Evolutionary conservation across 92 coral and sea anemone genomes (phyloP).

Genomic region (Meandrina meandrites): DNA sequence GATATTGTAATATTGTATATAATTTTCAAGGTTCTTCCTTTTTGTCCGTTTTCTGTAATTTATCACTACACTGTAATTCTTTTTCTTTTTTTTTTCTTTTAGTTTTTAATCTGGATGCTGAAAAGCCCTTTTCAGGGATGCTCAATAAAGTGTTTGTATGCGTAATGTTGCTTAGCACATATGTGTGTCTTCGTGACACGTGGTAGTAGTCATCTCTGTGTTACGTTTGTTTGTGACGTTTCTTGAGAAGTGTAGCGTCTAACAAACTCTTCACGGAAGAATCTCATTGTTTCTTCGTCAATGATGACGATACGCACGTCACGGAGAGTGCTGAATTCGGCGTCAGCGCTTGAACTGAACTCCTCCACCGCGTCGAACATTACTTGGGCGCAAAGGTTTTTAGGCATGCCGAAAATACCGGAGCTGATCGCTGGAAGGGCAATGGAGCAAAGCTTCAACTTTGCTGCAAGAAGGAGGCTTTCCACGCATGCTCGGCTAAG

Average conservation of each 20-base stretch:
- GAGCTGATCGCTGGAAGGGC: slow-evolving; percentile 80
- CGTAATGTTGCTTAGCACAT: too few species aligned
- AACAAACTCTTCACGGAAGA: slow-evolving; percentile 63
- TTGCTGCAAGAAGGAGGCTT: slow-evolving; percentile 35
- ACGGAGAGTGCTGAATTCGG: slow-evolving; percentile 22
- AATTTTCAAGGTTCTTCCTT: too few species aligned
- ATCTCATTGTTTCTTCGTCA: slow-evolving; percentile 62
- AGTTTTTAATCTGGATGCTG: too few species aligned
- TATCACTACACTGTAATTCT: too few species aligned
- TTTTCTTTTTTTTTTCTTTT: too few species aligned
- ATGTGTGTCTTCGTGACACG: too few species aligned
- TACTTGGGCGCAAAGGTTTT: slow-evolving; percentile 62
- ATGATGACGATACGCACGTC: slow-evolving; percentile 83
- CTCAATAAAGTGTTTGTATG: too few species aligned
- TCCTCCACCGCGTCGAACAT: slow-evolving; percentile 63
- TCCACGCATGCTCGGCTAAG: slow-evolving; percentile 29
- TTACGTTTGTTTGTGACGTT: too few species aligned
- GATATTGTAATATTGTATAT: too few species aligned
- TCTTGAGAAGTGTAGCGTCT: slow-evolving; percentile 22
- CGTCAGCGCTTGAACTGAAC: slow-evolving; percentile 18
- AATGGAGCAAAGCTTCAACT: slow-evolving; percentile 16
- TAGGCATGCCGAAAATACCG: slow-evolving; percentile 73
- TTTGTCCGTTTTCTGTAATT: too few species aligned
- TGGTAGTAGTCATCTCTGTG: too few species aligned
- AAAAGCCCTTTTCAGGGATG: too few species aligned